These are phyloP conservation scores for Ceuthmochares aereus DNA, from an alignment of 2,113 vertebrate genomes.

Conservation along the genomic window DNA sequence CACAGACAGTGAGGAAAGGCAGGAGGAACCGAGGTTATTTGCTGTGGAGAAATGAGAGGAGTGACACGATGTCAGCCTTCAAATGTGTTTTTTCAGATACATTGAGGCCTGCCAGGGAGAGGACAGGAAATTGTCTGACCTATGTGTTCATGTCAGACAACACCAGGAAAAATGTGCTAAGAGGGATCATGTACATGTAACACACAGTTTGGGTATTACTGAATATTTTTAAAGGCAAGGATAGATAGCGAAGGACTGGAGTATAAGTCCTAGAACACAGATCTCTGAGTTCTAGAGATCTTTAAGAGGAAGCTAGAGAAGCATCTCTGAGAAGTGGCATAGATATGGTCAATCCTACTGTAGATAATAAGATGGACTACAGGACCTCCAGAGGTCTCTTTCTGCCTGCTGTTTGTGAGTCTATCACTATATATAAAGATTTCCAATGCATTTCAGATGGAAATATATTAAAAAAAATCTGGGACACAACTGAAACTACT, in stretches of 20 bases:
- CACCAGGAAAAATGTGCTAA: background rate
- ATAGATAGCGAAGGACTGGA: background rate
- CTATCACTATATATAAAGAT: background rate
- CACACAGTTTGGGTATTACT: background rate
- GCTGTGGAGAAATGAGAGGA: background rate
- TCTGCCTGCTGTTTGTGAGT: background rate
- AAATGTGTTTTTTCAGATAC: background rate
- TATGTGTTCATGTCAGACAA: background rate
- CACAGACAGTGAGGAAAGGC: background rate
- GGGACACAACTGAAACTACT: background rate
- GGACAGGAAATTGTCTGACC: constrained; percentile 28
- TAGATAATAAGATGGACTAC: background rate
- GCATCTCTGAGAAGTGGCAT: background rate
- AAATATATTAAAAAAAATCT: background rate
- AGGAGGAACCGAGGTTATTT: background rate
- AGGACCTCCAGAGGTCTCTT: background rate
- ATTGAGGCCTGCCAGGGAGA: background rate
- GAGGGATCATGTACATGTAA: background rate
- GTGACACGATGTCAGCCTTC: background rate
- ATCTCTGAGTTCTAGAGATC: background rate
- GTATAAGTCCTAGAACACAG: background rate
- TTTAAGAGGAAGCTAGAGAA: background rate
- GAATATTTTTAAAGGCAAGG: background rate
- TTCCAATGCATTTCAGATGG: background rate
- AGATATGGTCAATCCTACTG: background rate